Base-by-base conservation (phyloP, 1,140 invertebrate species). In the Campoletis sonorensis region DNA sequence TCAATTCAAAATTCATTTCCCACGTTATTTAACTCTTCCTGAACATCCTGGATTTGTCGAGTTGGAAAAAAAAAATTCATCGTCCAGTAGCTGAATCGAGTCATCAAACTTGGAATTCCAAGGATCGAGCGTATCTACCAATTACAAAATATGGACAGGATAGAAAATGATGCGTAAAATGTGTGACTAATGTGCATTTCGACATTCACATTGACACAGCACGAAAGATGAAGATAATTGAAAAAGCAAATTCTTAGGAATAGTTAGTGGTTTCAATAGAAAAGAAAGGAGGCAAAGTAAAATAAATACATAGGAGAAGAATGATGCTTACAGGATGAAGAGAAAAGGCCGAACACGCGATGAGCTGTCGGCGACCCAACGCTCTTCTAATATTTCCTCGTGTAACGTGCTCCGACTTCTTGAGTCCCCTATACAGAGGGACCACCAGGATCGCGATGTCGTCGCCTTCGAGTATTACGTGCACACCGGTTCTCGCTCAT, bases 401-500 rank as follows among this genome's bases (percentile, higher is more conserved):
- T 78, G 81, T 68, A 86, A 87, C 85, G 85, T 86, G 84, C 84
- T 75, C 82, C 77, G 84, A 86, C 84, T 86, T 72, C 85, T 81
- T 81, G 71, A 73, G 71, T 73, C 21, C 15, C 11, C 37, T 21
- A 64, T 80, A 33, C 54, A 18, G 13, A 33, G 77, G 61, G 86
- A 87, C 86, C 86, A 87, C 86, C 86, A 80, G 75, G 82, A 83
- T 87, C 83, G 86, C 30, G 71, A 73, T 18, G 71, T 73, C 71
- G 71, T 73, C 71, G 40, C 37, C 37, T 21, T 21, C 10, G 18
- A 51, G 71, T 73, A 73, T 73, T 73, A 73, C 70, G 67, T 79
- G 51, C 77, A 81, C 86, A 87, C 86, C 86, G 86, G 86, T 87
- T 87, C 81, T 84, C 79, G 33, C 70, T 21, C 83, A 86, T 85